Base-by-base conservation (phyloP, 2,888 invertebrate species). In the Petrolisthes cinctipes region DNA sequence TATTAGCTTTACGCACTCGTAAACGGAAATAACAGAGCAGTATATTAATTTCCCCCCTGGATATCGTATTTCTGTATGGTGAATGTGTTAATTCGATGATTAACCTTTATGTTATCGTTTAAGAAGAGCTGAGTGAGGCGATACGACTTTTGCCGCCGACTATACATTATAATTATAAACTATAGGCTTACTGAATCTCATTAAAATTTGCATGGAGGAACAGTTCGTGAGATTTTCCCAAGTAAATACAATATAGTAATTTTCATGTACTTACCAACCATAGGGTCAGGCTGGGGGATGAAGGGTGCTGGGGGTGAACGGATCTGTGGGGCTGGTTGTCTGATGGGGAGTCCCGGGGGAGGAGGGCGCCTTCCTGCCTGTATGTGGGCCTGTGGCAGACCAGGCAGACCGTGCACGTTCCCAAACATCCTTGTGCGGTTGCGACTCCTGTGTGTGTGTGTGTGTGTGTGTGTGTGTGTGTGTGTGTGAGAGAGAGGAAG, bases 401-500 rank as follows among this genome's bases (percentile, higher is more conserved):
- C 90, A 2, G 90, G 90, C 83, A 90, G 82, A 5, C 90, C 90
- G 56, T 90, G 68, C 11, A 80, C 54, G 53, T 90, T 90, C 68
- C 90, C 89, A 23, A 86, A 89, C 79, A 89, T 83, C 9, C 80
- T 20, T 9, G 84, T 79, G 7, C 89, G 81, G 53, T 20, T 11
- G 37, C 37, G 37, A 37, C 37, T 37, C 37, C 37, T 37, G 37
- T 37, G 37, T 37, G 37, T 37, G 37, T 37, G 37, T 37, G 37
- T 37, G 37, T 37, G 37, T 37, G 37, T 37, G 37, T 37, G 37
- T 37, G 37, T 37, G 37, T 37, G 37, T 37, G 37, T 37, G 37
- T 37, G 37, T 37, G 37, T 1, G 37, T 1, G 37, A 37, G 37
- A 37, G 37, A 37, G 37, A 37, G 37, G 71, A 53, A n/a, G 14